phyloP scores from a whole-genome alignment of 2,113 vertebrate genomes.

The Cichladusa arquata region DNA sequence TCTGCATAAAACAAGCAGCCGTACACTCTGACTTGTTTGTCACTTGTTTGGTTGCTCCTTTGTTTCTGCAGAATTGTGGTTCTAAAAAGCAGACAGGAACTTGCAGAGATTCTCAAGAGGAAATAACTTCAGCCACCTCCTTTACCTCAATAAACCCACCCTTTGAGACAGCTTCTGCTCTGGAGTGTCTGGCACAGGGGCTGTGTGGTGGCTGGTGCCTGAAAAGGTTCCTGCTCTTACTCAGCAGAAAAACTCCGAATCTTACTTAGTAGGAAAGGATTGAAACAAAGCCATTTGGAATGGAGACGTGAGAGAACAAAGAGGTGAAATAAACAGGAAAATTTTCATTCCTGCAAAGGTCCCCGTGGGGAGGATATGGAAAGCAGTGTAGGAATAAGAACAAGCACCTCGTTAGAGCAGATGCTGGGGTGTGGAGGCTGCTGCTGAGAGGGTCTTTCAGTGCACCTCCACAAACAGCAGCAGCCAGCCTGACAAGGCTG shows the following conservation, averaged over 20 bases:
- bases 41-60: background rate
- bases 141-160: background rate
- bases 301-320: background rate
- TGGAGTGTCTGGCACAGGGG: background rate
- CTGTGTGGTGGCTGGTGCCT: background rate
- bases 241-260: background rate
- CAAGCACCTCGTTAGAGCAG: background rate
- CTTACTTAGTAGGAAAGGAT: background rate
- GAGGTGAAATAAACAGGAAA: background rate
- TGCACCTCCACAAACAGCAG: fast-evolving
- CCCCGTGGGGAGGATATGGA: background rate
- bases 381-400: background rate
- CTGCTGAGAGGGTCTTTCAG: background rate
- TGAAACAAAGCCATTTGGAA: background rate
- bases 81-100: slow-evolving; percentile 1
- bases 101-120: background rate
- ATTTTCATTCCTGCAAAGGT: background rate
- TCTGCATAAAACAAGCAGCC: slow-evolving; percentile 24
- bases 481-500: background rate
- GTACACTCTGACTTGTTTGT: background rate
- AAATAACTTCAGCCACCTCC: background rate
- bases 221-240: background rate
- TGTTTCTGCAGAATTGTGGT: background rate
- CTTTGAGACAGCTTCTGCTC: background rate
- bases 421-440: no score